These are phyloP conservation scores for Augochlorella aurata DNA, from an alignment of 2,888 invertebrate genomes.

Conservation along the genomic window DNA sequence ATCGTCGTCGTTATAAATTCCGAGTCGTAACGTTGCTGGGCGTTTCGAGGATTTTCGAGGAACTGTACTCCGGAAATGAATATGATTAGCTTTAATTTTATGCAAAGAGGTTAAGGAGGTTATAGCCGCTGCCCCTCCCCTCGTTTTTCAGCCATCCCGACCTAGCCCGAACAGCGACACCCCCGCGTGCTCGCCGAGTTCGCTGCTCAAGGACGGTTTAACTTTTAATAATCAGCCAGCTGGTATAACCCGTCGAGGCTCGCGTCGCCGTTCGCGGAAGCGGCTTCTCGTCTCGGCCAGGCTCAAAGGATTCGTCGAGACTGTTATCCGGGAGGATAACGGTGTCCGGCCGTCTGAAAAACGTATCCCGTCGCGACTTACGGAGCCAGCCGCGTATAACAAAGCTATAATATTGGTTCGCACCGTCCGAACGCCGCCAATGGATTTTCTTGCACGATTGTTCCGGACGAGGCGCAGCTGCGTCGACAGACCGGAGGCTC, in stretches of 20 bases:
- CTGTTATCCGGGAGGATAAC: constrained; percentile 33
- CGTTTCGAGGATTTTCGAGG: constrained; percentile 48
- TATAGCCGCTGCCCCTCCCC: neutral
- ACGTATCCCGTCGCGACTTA: constrained; percentile 24
- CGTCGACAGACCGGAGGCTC: too few relatives aligned
- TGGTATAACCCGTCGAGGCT: constrained; percentile 29
- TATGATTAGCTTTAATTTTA: constrained; percentile 56
- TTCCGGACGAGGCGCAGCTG: too few relatives aligned
- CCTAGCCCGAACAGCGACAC: neutral
- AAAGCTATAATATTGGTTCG: neutral
- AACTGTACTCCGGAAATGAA: constrained; percentile 46
- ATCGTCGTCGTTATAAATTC: constrained; percentile 56
- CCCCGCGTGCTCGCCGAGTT: neutral
- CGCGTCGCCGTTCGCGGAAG: constrained; percentile 33
- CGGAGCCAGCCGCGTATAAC: too few relatives aligned
- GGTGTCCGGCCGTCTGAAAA: constrained; percentile 29
- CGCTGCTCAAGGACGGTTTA: constrained; percentile 23
- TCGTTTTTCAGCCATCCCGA: constrained; percentile 3
- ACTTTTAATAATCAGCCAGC: constrained; percentile 55
- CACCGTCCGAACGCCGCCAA: neutral
- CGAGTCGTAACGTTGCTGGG: constrained; percentile 28
- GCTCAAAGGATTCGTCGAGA: constrained; percentile 34
- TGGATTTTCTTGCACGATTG: neutral
- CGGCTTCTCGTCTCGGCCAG: constrained; percentile 6
- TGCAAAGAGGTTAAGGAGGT: constrained; percentile 56